Evolutionary conservation across 2,797 vertebrate species (phyloP).

Genomic region (Gallirallus australis): DNA sequence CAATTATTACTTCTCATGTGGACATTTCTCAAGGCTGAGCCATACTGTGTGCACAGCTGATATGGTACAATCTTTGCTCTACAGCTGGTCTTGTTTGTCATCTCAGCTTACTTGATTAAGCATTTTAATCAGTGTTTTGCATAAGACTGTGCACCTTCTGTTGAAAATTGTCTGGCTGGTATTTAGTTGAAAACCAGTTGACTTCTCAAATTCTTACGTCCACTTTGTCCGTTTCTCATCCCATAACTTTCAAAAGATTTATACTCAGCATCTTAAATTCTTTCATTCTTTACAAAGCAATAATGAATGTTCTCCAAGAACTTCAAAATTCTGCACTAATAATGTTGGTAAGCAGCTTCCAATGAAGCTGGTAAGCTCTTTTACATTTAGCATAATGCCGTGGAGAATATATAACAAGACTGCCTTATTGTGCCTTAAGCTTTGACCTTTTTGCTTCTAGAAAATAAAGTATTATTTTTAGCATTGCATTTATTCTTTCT

Average conservation of each 20-base stretch:
- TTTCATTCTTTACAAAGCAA: background rate
- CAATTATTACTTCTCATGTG: constrained; percentile 34
- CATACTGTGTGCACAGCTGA: constrained; percentile 53
- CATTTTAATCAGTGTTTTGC: constrained; percentile 61
- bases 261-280: background rate
- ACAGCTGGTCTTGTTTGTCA: constrained; percentile 70
- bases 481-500: background rate
- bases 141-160: constrained; percentile 40
- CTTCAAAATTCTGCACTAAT: background rate
- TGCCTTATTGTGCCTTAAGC: background rate
- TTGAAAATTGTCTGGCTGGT: constrained; percentile 42
- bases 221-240: background rate
- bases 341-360: background rate
- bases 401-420: background rate
- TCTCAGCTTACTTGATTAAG: constrained; percentile 52
- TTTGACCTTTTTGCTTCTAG: background rate
- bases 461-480: background rate
- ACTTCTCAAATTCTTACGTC: background rate
- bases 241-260: background rate
- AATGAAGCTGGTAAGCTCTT: background rate
- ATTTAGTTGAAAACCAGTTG: constrained; percentile 47
- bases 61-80: constrained; percentile 64
- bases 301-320: background rate
- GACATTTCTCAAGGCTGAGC: constrained; percentile 36
- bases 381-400: constrained; percentile 4